Evolutionary conservation across 2,888 invertebrate species (phyloP).

Genomic region (Cordilura impudica): DNA sequence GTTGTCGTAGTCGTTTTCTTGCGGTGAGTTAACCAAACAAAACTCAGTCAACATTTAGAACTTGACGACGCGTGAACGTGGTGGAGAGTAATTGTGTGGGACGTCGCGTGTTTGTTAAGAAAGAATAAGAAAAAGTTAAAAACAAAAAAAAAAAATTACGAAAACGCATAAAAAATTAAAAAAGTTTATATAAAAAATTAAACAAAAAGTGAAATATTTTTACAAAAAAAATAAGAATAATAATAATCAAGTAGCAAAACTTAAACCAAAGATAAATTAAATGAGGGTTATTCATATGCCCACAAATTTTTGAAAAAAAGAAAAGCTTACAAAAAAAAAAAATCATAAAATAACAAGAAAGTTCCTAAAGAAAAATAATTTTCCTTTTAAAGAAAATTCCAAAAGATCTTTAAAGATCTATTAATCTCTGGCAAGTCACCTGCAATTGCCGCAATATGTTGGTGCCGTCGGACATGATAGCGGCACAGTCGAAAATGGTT

Average conservation of each 20-base stretch:
- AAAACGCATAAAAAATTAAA: conserved; percentile 24
- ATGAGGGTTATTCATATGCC: background rate
- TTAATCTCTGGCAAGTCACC: background rate
- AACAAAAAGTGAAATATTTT: background rate
- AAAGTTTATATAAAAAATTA: background rate
- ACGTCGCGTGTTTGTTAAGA: conserved; percentile 58
- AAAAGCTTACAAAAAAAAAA: conserved; percentile 9
- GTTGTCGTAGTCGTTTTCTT: conserved; percentile 68
- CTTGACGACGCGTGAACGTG: conserved; percentile 75
- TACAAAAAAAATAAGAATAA: too few relatives aligned
- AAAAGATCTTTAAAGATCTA: background rate
- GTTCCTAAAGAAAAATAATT: conserved; percentile 28
- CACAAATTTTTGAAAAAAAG: background rate
- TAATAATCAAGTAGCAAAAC: background rate
- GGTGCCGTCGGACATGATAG: conserved; percentile 95
- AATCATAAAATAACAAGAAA: background rate
- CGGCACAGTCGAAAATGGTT: conserved; percentile 95
- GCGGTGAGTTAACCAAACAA: conserved; percentile 71
- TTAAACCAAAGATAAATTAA: background rate
- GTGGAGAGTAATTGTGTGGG: conserved; percentile 66
- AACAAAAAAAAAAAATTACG: conserved; percentile 14
- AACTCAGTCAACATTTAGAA: conserved; percentile 75
- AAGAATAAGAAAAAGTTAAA: conserved; percentile 30
- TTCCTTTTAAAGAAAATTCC: background rate
- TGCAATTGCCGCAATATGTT: conserved; percentile 83